Base-by-base conservation (phyloP, 1,140 invertebrate species). In the Trachymyrmex septentrionalis region DNA sequence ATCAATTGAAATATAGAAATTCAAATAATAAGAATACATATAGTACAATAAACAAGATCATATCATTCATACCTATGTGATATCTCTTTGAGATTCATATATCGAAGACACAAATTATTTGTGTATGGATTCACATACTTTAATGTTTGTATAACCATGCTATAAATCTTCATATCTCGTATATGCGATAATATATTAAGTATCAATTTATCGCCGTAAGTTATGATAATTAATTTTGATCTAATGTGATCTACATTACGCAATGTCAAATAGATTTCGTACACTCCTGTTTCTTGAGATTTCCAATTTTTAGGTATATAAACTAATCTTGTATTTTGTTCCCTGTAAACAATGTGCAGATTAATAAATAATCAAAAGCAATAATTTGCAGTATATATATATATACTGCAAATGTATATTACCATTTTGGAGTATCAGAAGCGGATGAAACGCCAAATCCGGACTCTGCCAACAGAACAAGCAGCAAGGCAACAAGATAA, bases 111-210 rank as follows among this genome's bases (percentile, higher is more conserved):
- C 6, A 91, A n/a, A 27, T 92, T 87, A 24, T 77, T 89, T 0
- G 90, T 86, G 14, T 87, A 88, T 61, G 91, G 88, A 89, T 94
- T 94, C 3, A 94, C 64, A 66, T 92, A 91, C 27, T 88, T 92
- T 9, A 91, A n/a, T 6, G 84, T 88, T 34, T 91, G 86, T 30
- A 93, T 16, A 24, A 71, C 34, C 14, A 91, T 86, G 14, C 57
- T 86, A 21, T 89, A 86, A 38, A 80, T 75, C 3, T 19, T 85
- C 21, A 63, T 87, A 0, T 61, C 16, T 6, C 73, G n/a, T 9
- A 71, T 53, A 16, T 71, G 0, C 1, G 92, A 53, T 3, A 90
- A 75, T 30, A 93, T 86, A 76, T 93, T 94, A 1, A 94, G 0
- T 55, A 94, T 64, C 19, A 94, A 50, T 38, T 75, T 87, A 71